Percentiles rank a stretch among this genome's conserved stretches.
Evolutionary conservation across 2,113 vertebrate species (phyloP).

Genomic region (Mystacornis crossleyi): DNA sequence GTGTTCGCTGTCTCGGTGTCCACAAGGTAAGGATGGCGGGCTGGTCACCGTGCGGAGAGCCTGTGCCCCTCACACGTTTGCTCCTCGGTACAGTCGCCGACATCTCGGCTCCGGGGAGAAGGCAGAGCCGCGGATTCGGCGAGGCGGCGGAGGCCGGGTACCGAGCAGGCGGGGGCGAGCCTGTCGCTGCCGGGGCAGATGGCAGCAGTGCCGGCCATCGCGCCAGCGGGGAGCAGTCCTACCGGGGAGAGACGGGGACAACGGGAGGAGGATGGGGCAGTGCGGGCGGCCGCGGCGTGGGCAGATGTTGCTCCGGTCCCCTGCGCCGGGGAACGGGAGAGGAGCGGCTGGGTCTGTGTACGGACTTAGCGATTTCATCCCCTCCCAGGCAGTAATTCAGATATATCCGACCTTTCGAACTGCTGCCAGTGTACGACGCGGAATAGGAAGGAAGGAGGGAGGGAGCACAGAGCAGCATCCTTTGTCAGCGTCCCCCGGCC

Average conservation of each 20-base stretch:
- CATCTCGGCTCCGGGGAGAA: neutral
- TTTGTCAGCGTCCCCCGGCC: neutral
- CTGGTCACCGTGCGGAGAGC: neutral
- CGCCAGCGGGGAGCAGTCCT: neutral
- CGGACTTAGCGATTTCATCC: too few relatives aligned
- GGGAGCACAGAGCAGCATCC: neutral
- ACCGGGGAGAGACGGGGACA: neutral
- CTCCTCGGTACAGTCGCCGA: accelerated
- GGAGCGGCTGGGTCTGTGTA: neutral
- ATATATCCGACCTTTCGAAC: neutral
- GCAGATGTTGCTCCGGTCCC: neutral
- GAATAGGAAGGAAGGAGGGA: neutral
- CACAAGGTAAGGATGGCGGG: neutral
- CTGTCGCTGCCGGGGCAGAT: neutral
- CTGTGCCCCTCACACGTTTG: neutral
- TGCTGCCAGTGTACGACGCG: accelerated
- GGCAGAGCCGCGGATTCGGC: neutral
- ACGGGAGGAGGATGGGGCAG: neutral
- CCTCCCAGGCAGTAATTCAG: neutral
- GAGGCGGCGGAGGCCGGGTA: neutral
- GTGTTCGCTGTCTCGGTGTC: neutral
- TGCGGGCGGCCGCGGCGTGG: neutral
- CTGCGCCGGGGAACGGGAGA: neutral
- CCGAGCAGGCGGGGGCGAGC: neutral
- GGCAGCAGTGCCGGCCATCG: neutral